Evolutionary conservation across 2,888 invertebrate genomes (phyloP), one percentile per base, ranked within the genome.

Genomic region (Ennomos fuscantarius): DNA sequence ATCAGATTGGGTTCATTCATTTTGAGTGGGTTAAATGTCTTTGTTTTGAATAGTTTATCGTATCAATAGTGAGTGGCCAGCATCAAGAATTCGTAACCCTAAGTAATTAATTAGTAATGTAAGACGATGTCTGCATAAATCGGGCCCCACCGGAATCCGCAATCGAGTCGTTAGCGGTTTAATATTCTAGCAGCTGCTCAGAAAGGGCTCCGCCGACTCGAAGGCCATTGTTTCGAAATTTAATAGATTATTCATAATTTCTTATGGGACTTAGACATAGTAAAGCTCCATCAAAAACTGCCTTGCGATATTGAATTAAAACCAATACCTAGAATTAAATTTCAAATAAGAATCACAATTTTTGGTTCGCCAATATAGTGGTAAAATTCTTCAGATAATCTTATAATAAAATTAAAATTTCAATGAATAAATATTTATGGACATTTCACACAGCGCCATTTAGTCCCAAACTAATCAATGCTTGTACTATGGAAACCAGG

Each of bases 111-210:
- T 59, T 62, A 59, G 50, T 37, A 37, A 62, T 59, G 62, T 53
- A 47, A 55, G 62, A 56, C 56, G 44, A 51, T 13, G 50, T 54
- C 56, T 53, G 59, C 59, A 56, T 56, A 50, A 59, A 62, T 50
- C 55, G 35, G 15, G 33, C 40, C 44, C 55, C 51, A 40, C 52
- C 12, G 40, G 56, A 56, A 56, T 62, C 53, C 53, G 47, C 47
- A 59, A 62, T 59, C 43, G 40, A 36, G 31, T 55, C 33, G 32
- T 24, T 39, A 31, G 43, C 36, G 42, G 51, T 46, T 56, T 51
- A 56, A 56, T 56, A 51, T 56, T 56, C 56, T 33, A 56, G n/a
- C 46, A 46, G 46, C 31, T 41, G 11, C 32, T 11, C 15, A 33
- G 24, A 41, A 51, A 46, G 51, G 51, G 49, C 45, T 12, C 39